Percentiles rank a stretch among this genome's conserved stretches.
These are phyloP conservation scores for Herpetotheres cachinnans DNA, from an alignment of 2,113 vertebrate species.

Conservation along the genomic window DNA sequence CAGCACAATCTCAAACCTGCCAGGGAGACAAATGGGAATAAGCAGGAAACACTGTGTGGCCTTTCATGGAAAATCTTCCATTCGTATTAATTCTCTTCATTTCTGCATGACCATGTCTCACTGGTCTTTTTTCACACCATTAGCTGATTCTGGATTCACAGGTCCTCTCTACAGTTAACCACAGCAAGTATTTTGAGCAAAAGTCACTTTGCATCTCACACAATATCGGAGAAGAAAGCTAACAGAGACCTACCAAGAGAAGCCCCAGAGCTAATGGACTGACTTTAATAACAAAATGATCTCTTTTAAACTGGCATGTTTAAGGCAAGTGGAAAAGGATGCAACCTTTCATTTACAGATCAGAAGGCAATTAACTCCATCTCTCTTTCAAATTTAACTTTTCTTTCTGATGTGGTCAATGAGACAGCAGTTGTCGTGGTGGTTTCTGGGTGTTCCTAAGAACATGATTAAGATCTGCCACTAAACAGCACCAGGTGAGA, in stretches of 20 bases:
- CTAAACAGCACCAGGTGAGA: background rate
- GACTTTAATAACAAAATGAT: background rate
- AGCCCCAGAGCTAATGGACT: background rate
- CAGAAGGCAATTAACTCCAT: background rate
- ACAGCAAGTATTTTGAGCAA: background rate
- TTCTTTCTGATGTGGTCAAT: background rate
- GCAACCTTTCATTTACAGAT: background rate
- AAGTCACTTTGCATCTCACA: background rate
- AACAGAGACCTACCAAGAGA: background rate
- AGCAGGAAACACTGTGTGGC: background rate
- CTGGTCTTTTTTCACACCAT: background rate
- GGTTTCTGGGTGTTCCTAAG: background rate
- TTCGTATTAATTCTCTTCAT: background rate
- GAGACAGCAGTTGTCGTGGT: background rate
- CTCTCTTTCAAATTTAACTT: background rate
- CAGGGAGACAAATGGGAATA: background rate
- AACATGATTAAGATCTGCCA: background rate
- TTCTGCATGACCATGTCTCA: background rate
- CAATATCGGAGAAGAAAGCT: background rate
- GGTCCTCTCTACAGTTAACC: background rate
- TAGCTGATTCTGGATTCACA: background rate
- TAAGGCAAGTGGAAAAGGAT: background rate
- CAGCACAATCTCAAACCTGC: background rate
- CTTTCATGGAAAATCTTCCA: slow-evolving; percentile 46
- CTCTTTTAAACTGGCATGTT: background rate